Evolutionary conservation across 2,888 invertebrate genomes (phyloP).

Genomic region (Nemapogon koenigi): DNA sequence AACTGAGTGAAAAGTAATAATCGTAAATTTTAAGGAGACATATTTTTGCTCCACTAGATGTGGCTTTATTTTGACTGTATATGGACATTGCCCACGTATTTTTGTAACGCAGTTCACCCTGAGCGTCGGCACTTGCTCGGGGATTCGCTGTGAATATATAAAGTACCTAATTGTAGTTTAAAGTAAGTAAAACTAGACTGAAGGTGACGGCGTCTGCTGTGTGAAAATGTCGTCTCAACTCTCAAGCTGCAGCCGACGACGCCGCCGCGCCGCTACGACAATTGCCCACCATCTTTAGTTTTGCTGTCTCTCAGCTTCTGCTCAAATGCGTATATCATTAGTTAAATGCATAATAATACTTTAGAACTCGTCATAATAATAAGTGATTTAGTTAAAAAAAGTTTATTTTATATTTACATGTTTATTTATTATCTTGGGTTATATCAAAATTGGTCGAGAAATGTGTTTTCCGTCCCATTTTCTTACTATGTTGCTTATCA

Average conservation of each 20-base stretch:
- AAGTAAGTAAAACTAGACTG: slow-evolving; percentile 37
- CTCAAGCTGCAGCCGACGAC: too few species aligned
- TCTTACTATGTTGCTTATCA: too few species aligned
- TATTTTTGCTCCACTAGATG: slow-evolving; percentile 57
- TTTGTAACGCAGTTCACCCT: slow-evolving; percentile 59
- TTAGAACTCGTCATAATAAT: too few species aligned
- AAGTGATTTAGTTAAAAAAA: too few species aligned
- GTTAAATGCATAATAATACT: too few species aligned
- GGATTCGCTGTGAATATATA: slow-evolving; percentile 48
- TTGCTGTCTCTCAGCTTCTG: too few species aligned
- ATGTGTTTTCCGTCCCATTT: too few species aligned
- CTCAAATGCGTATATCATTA: too few species aligned
- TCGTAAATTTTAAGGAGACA: slow-evolving; percentile 47
- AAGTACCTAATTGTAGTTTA: slow-evolving; percentile 29
- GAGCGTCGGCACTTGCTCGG: slow-evolving; percentile 24
- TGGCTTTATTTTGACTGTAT: slow-evolving; percentile 54
- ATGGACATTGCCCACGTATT: slow-evolving; percentile 64
- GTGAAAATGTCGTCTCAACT: too few species aligned
- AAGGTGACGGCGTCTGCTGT: slow-evolving; percentile 19
- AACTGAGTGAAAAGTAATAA: slow-evolving; percentile 35
- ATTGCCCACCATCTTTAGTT: background rate
- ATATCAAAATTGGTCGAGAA: too few species aligned
- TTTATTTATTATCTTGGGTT: too few species aligned
- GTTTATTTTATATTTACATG: too few species aligned
- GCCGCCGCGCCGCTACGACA: background rate